Conservation (phyloP, 2,113 vertebrate species). For the Passer domesticus region DNA sequence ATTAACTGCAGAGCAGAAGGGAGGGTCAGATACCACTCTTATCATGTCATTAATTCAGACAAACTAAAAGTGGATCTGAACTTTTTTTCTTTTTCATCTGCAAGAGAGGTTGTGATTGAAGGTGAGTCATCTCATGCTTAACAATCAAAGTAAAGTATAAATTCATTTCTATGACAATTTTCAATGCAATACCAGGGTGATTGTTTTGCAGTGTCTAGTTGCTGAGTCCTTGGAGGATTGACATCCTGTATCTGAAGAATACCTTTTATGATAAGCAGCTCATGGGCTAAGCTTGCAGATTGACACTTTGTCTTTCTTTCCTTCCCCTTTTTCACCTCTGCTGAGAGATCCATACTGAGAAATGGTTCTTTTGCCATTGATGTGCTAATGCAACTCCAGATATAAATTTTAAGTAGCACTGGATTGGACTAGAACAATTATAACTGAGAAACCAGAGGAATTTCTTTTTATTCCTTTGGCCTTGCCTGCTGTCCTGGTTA, state of each 20-base stretch:
- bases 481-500: background rate
- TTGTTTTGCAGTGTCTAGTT: background rate
- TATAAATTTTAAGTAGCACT: background rate
- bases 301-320: background rate
- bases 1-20: background rate
- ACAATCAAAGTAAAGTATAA: background rate
- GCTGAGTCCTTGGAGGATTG: background rate
- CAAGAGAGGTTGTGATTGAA: background rate
- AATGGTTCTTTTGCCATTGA: background rate
- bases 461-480: background rate
- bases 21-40: background rate
- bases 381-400: background rate
- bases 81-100: background rate
- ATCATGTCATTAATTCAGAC: background rate
- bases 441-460: background rate
- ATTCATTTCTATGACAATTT: background rate
- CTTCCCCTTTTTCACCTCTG: background rate
- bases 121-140: background rate
- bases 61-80: background rate
- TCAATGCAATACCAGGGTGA: background rate
- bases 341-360: background rate
- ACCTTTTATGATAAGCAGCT: background rate
- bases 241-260: background rate
- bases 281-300: background rate
- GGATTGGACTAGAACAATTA: background rate